These are phyloP conservation scores for Coracias cyanogaster DNA, from an alignment of 2,797 vertebrate species.

Conservation along the genomic window DNA sequence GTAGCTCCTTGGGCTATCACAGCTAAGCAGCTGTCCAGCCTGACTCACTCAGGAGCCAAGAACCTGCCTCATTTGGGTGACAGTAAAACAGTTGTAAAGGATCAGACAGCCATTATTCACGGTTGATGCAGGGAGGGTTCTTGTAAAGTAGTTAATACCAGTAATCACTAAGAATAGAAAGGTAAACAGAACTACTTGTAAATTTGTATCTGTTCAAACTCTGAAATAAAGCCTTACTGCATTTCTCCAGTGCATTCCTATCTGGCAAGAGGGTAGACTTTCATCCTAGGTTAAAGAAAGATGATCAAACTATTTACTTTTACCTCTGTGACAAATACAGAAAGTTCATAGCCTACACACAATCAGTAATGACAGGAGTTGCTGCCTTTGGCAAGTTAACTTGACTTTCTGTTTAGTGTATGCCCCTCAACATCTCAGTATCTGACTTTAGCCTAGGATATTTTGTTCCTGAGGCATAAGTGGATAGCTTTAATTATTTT, in stretches of 20 bases:
- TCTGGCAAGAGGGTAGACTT: neutral
- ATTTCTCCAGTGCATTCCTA: neutral
- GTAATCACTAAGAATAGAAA: conserved; percentile 25
- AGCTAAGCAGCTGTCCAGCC: conserved; percentile 58
- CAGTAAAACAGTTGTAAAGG: conserved; percentile 41
- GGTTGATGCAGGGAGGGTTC: neutral
- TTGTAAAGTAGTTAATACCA: conserved; percentile 14
- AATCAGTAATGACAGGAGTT: neutral
- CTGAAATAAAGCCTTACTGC: neutral
- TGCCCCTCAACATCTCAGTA: neutral
- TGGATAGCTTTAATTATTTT: conserved; percentile 20
- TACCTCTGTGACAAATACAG: neutral
- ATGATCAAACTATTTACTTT: neutral
- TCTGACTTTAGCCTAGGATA: neutral
- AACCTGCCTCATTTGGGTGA: conserved; percentile 10
- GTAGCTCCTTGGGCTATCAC: conserved; percentile 30
- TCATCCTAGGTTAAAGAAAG: neutral
- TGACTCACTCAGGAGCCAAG: conserved; percentile 33
- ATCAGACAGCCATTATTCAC: conserved; percentile 9
- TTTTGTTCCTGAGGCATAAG: neutral
- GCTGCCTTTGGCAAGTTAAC: neutral
- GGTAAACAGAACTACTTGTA: conserved; percentile 26
- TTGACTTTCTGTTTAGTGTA: neutral
- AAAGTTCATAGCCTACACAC: neutral
- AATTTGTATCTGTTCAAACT: neutral